Evolutionary conservation across 2,797 vertebrate genomes (phyloP).

Genomic region (Lithobates sylvaticus): DNA sequence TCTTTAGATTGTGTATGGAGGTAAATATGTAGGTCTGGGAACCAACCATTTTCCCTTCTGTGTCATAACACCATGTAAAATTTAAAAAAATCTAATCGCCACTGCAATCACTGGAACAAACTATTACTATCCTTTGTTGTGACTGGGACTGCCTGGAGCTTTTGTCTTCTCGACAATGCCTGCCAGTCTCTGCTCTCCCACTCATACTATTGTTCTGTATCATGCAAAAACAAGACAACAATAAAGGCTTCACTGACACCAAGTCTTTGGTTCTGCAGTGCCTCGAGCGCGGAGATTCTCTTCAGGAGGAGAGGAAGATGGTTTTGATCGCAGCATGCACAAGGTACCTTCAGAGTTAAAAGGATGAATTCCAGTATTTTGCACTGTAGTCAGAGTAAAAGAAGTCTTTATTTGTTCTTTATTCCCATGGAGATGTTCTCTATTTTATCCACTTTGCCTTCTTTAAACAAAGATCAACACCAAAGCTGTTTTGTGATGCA

Average conservation of each 20-base stretch:
- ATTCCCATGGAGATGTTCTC: not conserved
- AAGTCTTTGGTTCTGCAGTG: constrained; percentile 63
- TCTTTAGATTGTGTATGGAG: too few species aligned
- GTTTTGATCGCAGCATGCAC: constrained; percentile 90
- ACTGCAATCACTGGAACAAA: not conserved
- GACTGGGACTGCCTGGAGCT: constrained; percentile 31
- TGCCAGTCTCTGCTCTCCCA: not conserved
- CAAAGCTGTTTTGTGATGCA: too few species aligned
- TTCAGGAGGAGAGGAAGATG: constrained; percentile 90
- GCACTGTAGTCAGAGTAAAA: too few species aligned
- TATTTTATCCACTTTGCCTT: not conserved
- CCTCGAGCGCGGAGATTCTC: constrained; percentile 89
- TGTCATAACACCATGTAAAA: too few species aligned
- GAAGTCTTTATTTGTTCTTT: too few species aligned
- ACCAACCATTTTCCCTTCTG: too few species aligned
- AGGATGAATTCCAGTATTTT: not conserved
- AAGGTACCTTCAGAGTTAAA: constrained; percentile 75
- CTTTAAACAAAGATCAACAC: too few species aligned
- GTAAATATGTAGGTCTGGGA: too few species aligned
- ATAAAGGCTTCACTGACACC: constrained; percentile 50
- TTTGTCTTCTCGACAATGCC: not conserved
- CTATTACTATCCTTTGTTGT: constrained; percentile 2
- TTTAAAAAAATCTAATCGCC: too few species aligned
- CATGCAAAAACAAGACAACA: constrained; percentile 3
- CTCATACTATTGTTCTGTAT: constrained; percentile 9